Evolutionary conservation across 1,140 invertebrate genomes (phyloP), one percentile per base, ranked within the genome.

Genomic region (Pygmarrhopalites habei): DNA sequence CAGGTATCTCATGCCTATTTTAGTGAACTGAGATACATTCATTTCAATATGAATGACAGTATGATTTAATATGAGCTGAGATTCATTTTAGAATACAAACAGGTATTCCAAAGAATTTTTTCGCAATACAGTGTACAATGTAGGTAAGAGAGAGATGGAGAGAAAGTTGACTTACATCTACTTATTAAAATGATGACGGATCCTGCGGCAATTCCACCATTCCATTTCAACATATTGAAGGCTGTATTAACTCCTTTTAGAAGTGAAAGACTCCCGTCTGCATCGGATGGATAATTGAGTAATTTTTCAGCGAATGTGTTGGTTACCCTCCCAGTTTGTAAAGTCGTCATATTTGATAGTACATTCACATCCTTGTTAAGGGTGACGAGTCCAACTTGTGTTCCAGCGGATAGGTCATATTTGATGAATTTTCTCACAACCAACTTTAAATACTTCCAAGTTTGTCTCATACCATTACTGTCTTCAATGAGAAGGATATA

Each of bases 221-320:
- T 67, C 56, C 19, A 49, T 66, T 67, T 71, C 60, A 71, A 58
- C 69, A 71, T 71, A 62, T 71, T 71, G 52, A 71, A 68, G 53
- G 65, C 64, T 59, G 65, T 60, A 59, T 49, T 71, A 63, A 71
- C 68, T 60, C 69, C 69, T 62, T 66, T 66, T 23, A 63, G 63
- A 32, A 71, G 63, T 15, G 69, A 67, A 26, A 71, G 41, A 43
- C 69, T 60, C 25, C 49, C 52, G 30, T 57, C 55, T 15, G 47
- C 60, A 28, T 66, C 65, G 32, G 58, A 63, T 17, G 69, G 69
- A 51, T 71, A 71, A 59, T 67, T 67, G 15, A 66, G 69, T 23
- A 71, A 62, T 60, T 71, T 71, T 28, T 68, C 69, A 39, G 65
- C 69, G 5, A 71, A 52, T 15, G 57, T 68, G 15, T 60, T 66